Base-by-base conservation (phyloP, 2,888 invertebrate species). In the Coelogynopora nodosa region DNA sequence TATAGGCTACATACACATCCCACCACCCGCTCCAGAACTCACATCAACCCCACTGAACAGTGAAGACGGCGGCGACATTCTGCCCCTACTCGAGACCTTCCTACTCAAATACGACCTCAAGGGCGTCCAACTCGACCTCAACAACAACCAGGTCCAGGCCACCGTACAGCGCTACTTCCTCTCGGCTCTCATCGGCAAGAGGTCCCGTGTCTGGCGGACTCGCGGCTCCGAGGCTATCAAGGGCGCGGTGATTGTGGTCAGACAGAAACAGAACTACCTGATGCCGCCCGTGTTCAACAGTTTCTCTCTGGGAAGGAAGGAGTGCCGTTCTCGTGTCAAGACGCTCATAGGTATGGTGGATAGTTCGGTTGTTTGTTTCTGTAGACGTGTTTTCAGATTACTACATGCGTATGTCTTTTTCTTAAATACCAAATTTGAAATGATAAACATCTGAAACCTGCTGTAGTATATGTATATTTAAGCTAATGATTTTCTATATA, bases 21-120 rank as follows among this genome's bases (percentile, higher is more conserved):
- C 49, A 10, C 49, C 49, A 5, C 49, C 49, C 18, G 49, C 74
- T 74, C 27, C 74, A 74, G 74, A 74, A 74, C 27, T 74, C 2
- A 74, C 23, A 13, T 74, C 74, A 74, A 23, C 10, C 23, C 74
- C 74, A 5, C 74, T 74, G 2, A 74, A 74, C 5, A 74, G 74
- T 26, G 10, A 74, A 23, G 74, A 74, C 74, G 74, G 74, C 74
- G 74, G 74, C 23, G 23, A 74, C 18, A 74, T 74, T 23, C 74
- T 74, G 2, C 74, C 74, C 23, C 74, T 74, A 10, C 74, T 74
- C 18, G 74, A 74, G 27, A 74, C 5, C 2, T 74, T 74, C 27
- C 74, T 74, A 5, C 74, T 74, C 74, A 74, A 10, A 2, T 74
- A 74, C 74, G 74, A 74, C 74, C 74, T 74, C 74, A 74, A 74